Percentiles rank a stretch among this genome's conserved stretches.
These are phyloP conservation scores for Podargus strigoides DNA, from an alignment of 2,797 vertebrate genomes.

Conservation along the genomic window DNA sequence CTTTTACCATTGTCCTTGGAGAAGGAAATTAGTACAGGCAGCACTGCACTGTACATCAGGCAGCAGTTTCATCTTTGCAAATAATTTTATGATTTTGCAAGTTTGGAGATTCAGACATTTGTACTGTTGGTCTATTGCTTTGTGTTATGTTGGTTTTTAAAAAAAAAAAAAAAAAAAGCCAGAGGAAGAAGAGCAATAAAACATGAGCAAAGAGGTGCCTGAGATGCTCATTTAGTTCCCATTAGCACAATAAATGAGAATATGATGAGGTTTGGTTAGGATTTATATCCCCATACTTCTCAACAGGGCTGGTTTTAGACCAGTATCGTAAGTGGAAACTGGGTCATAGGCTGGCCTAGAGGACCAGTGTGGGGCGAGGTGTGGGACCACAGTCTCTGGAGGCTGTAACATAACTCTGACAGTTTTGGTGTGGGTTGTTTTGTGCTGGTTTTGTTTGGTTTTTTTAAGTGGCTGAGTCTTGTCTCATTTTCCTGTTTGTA, in stretches of 20 bases:
- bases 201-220: neutral
- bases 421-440: neutral
- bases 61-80: neutral
- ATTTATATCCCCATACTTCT: neutral
- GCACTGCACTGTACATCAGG: neutral
- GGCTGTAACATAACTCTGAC: neutral
- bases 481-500: neutral
- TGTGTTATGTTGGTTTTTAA: neutral
- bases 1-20: neutral
- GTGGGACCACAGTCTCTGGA: neutral
- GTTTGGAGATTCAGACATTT: neutral
- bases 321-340: neutral
- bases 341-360: neutral
- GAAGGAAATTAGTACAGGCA: neutral
- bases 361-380: neutral
- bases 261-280: neutral
- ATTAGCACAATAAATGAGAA: neutral
- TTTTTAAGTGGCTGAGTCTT: neutral
- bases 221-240: neutral
- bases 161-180: neutral
- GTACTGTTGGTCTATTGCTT: neutral
- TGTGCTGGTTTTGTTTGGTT: neutral
- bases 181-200: neutral
- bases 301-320: neutral
- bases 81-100: neutral